Evolutionary conservation across 2,888 invertebrate genomes (phyloP), one percentile per base, ranked within the genome.

Genomic region (Trichacis sp.): DNA sequence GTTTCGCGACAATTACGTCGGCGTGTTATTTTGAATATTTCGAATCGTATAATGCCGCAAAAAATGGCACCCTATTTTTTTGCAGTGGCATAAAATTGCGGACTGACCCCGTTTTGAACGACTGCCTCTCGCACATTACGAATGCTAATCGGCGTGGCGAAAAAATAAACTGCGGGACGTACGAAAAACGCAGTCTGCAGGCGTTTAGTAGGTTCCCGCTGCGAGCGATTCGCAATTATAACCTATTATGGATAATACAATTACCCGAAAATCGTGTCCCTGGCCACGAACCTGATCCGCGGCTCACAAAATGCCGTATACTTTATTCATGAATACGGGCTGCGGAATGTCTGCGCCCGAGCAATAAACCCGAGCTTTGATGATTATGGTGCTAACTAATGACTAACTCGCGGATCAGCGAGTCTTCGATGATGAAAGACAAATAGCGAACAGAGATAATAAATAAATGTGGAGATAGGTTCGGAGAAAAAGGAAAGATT

Each of bases 381-480:
- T 81, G 81, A 81, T 80, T 81, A 77, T 80, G 78, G 81, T 81
- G 81, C 77, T 81, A 81, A 81, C 81, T 81, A 76, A 76, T 71
- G 77, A 72, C 79, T 78, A 79, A 78, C 76, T 80, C 74, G 75
- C 73, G 74, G 66, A 70, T 68, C 73, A 75, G 72, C 69, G 67
- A 62, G 61, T 43, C 58, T 48, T 58, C 43, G 18, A 45, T 14
- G 19, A 14, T 33, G 53, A 14, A 18, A 45, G 36, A 53, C 5
- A 33, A 9, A 33, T 11, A 33, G 33, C 3, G 33, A 33, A n/a
- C n/a, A n/a, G n/a, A n/a, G n/a, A n/a, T n/a, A n/a, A n/a, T n/a
- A n/a, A n/a, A n/a, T n/a, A n/a, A n/a, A n/a, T n/a, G n/a, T n/a
- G n/a, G n/a, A n/a, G n/a, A n/a, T n/a, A n/a, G n/a, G n/a, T n/a